Base-by-base conservation (phyloP, 2,113 vertebrate species). In the Zosterops pallidus region DNA sequence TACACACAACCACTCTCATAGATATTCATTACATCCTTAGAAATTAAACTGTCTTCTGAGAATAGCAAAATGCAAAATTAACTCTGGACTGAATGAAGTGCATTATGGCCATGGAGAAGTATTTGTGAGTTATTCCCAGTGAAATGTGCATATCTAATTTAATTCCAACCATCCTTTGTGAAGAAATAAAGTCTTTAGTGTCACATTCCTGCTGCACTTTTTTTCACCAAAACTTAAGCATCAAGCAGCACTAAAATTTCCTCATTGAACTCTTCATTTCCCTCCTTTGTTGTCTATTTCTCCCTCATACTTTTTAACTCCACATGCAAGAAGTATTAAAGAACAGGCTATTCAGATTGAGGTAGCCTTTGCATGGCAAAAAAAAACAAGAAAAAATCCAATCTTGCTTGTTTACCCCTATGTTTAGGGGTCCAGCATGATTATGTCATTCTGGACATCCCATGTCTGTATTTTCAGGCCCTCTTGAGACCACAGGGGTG, bases 41-140 rank as follows among this genome's bases (percentile, higher is more conserved):
- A 97, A 95, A 65, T 89, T 95, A 95, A 94, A 77, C 31, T 89
- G 75, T 95, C 95, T 87, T 97, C 76, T 90, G 95, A 97, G 89
- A 65, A 93, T 94, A 93, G 95, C 77, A 95, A 93, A 96, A 95
- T 95, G 77, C 89, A 92, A 94, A 97, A 97, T 77, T 95, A 96
- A 92, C 71, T 86, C 92, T 70, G 90, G 55, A 95, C 92, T 95
- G 81, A 92, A 97, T 97, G 95, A 96, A 67, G 68, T 81, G 53
- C 78, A 89, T 88, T 88, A 80, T 33, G 84, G 59, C 94, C 87
- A 93, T 85, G 91, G 94, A 95, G 74, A 89, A 94, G 95, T 93
- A 86, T 95, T 95, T 95, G 63, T 67, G 76, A 94, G 83, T 57
- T 93, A 68, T 84, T 90, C 79, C 52, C 75, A 91, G 28, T 86